Evolutionary conservation across 2,888 invertebrate species (phyloP), one percentile per base, ranked within the genome.

Genomic region (Trichogramma evanescens): DNA sequence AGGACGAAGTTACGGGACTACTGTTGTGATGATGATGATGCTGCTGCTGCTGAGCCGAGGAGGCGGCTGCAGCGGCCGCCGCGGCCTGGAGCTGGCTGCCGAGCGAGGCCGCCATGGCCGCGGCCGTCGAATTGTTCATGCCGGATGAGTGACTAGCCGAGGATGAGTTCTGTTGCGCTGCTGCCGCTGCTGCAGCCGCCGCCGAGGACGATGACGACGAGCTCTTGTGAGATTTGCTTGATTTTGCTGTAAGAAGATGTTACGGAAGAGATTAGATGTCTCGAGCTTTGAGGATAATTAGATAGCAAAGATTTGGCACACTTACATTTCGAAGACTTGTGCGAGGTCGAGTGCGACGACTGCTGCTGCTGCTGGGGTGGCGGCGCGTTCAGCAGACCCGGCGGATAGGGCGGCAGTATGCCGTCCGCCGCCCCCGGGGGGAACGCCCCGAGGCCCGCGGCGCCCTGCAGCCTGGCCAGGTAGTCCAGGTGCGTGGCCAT

Each of bases 401-500:
- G 82, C 67, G 88, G 78, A 72, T 86, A 86, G 10, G 86, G 69
- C 74, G 82, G 74, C 68, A 78, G 67, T 56, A 77, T 72, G 64
- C 76, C 75, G 64, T 80, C 81, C 54, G 80, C 79, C 54, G 80
- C 79, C 59, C 82, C 78, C 52, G 81, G 87, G 0, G 89, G 83
- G 78, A 91, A 88, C 71, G 84, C 86, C 50, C 84, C 84, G 60
- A 91, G 76, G 38, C 90, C 90, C 6, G 90, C 88, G 4, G 90
- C 90, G 60, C 77, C 77, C 77, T 92, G 92, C 66, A 93, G 80
- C 63, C 91, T 84, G 52, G 89, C 89, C 67, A 93, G 84, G 79
- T 93, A 93, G 78, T 93, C 92, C 69, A 93, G 81, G 76, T 93
- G 92, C 41, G 89, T 89, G 49, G 92, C 91, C 89, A 93, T 91